Evolutionary conservation across 1,140 invertebrate species (phyloP), one percentile per base, ranked within the genome.

Genomic region (Neotoxoptera formosana): DNA sequence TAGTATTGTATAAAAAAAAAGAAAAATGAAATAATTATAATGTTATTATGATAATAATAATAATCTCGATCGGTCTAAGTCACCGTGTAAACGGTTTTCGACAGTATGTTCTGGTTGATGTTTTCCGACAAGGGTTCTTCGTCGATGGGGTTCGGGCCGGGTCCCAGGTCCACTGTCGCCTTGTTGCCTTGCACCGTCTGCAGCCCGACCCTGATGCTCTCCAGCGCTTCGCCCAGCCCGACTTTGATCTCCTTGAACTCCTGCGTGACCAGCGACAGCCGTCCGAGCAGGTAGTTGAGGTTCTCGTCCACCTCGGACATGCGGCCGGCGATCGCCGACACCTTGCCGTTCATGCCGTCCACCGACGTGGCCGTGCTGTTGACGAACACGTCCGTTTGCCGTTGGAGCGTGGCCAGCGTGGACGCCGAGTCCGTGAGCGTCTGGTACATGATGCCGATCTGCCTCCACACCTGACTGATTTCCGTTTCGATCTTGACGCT

Each of bases 221-320:
- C 97, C 23, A 98, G 94, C 0, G 97, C 97, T 1, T 96, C 96
- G 0, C 96, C 97, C 0, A 98, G 95, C 0, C 97, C 97, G 17
- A 95, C 96, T 95, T 98, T 98, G 81, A 98, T 98, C 94, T 97
- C 96, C 94, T 97, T 97, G 95, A 99, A 98, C 95, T 99, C 98
- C 94, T 98, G 97, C 2, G 97, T 97, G 21, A 98, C 97, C 0
- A 98, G 95, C 0, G 97, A 97, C 51, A 99, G 95, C 93, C 97
- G 96, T 9, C 98, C 98, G 90, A 99, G 95, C 51, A 98, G 95
- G 95, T 97, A 98, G 95, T 99, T 99, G 51, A 98, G 95, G 95
- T 98, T 98, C 91, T 97, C 96, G 94, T 98, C 97, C 17, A 99
- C 97, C 95, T 98, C 97, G 1, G 95, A 95, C 96, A 98, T 98